Evolutionary conservation across 1,140 invertebrate genomes (phyloP).

Genomic region (Papilio machaon): DNA sequence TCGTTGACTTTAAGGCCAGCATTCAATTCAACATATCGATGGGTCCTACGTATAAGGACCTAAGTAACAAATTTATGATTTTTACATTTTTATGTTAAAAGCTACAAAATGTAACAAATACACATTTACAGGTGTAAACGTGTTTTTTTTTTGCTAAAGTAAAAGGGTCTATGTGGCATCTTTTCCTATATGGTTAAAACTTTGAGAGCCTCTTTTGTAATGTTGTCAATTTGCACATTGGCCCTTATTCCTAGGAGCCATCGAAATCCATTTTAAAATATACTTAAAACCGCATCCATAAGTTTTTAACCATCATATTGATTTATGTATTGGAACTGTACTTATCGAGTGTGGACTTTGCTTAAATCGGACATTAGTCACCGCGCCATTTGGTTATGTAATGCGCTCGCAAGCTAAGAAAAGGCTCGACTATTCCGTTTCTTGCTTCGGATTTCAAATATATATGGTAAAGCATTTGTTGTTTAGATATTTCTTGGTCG

Average conservation of each 20-base stretch:
- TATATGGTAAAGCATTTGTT: conserved; percentile 39
- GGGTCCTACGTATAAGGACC: too few relatives aligned
- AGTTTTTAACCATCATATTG: not conserved
- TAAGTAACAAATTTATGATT: too few relatives aligned
- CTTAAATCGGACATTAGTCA: conserved; percentile 35
- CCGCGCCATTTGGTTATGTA: conserved; percentile 33
- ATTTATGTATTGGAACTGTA: conserved; percentile 26
- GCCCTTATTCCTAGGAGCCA: too few relatives aligned
- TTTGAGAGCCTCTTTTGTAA: too few relatives aligned
- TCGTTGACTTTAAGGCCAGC: conserved; percentile 23
- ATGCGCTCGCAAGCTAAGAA: conserved; percentile 34
- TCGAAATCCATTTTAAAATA: not conserved
- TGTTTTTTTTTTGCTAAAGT: too few relatives aligned
- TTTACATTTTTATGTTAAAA: too few relatives aligned
- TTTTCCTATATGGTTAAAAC: too few relatives aligned
- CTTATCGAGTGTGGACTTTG: conserved; percentile 9
- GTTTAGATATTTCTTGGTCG: conserved; percentile 19
- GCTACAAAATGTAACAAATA: too few relatives aligned
- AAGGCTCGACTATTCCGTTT: conserved; percentile 27
- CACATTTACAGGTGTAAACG: too few relatives aligned
- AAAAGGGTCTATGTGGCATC: too few relatives aligned
- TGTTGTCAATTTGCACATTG: too few relatives aligned
- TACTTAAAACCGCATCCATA: not conserved
- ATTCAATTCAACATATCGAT: conserved; percentile 30
- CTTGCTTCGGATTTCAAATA: conserved; percentile 20